Evolutionary conservation across 2,888 invertebrate genomes (phyloP).

Genomic region (Ptychoptera albimana): DNA sequence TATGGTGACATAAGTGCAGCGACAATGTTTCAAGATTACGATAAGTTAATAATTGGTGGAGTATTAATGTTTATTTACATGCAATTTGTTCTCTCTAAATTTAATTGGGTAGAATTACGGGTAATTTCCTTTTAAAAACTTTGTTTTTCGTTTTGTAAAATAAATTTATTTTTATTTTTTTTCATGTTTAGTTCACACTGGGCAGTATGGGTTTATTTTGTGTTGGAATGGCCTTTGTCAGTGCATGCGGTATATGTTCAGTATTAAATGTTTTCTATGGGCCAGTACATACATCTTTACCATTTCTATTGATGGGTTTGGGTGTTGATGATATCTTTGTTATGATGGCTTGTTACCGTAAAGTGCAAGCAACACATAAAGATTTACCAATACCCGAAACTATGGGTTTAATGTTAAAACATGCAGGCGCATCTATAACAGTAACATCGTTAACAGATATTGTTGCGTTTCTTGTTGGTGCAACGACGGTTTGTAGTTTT

Average conservation of each 20-base stretch:
- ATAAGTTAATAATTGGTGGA: conserved; percentile 49
- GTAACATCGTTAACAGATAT: conserved; percentile 73
- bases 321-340: conserved; percentile 77
- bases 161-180: conserved; percentile 3
- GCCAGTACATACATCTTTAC: conserved; percentile 66
- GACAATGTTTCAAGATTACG: conserved; percentile 56
- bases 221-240: conserved; percentile 56
- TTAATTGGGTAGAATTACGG: conserved; percentile 56
- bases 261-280: conserved; percentile 56
- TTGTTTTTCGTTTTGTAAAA: conserved; percentile 3
- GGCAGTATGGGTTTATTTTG: conserved; percentile 52
- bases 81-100: conserved; percentile 52
- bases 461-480: conserved; percentile 61
- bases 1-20: conserved; percentile 59
- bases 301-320: conserved; percentile 65
- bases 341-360: conserved; percentile 62
- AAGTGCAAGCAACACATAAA: conserved; percentile 35
- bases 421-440: conserved; percentile 70
- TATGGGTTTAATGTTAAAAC: conserved; percentile 53
- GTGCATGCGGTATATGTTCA: conserved; percentile 57
- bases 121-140: conserved; percentile 25
- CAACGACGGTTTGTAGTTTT: conserved; percentile 43
- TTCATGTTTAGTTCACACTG: conserved; percentile 38
- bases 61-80: conserved; percentile 60
- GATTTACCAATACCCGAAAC: conserved; percentile 41